Base-by-base conservation (phyloP, 2,797 vertebrate genomes). In the Dipus sagitta region DNA sequence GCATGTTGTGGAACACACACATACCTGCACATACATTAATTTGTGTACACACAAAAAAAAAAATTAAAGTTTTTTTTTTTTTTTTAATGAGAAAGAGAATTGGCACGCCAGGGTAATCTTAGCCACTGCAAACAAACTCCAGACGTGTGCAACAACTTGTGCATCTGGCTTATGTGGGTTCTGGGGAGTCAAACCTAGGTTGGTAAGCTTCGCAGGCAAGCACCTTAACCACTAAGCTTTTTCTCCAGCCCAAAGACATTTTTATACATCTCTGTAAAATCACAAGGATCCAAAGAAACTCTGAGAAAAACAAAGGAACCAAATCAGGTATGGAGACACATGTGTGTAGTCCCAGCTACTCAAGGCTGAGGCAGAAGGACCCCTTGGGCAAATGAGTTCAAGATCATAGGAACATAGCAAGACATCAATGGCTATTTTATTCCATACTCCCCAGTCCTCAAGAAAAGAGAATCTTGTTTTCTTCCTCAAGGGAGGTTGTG, bases 401-500 rank as follows among this genome's bases (percentile, higher is more conserved):
- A 15, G 38, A 28, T 24, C n/a, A 38, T 4, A 9, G 72, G 8
- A 74, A 74, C 38, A 75, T 13, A 47, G 24, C 72, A 47, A 42
- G 65, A 74, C 26, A 76, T 70, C 79, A 71, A 4, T 32, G 65
- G 70, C 38, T 68, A 23, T 78, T 79, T 78, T 75, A 64, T 72
- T 93, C 58, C 65, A 58, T 82, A 52, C 34, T 83, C 47, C 70
- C 80, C 60, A 85, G 12, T 3, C 71, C n/a, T 54, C 85, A 72
- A 34, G 58, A 71, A 80, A 24, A 81, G 0, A 81, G 78, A 47
- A 47, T 82, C 70, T 71, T 82, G n/a, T 68, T 54, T 83, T 80
- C n/a, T 93, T 68, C 52, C 93, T 90, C 78, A 62, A 74, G 91
- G 85, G 87, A 94, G 85, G 62, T 79, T 91, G 26, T 87, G 52